phyloP scores from a whole-genome alignment of 2,888 invertebrate genomes.

The Tipula lateralis region DNA sequence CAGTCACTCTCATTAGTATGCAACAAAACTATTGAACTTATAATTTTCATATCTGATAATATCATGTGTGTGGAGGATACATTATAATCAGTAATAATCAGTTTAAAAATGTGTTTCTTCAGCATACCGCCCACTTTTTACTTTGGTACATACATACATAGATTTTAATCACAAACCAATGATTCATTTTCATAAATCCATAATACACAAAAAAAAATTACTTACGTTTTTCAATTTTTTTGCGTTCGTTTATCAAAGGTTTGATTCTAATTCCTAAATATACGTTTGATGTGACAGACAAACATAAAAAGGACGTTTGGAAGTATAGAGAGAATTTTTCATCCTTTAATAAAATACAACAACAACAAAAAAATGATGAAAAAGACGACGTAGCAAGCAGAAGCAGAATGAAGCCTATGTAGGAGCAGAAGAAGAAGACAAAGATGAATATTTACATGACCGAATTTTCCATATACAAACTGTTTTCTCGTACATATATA shows the following conservation, averaged over 20 bases:
- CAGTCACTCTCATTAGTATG: neutral
- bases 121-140: neutral
- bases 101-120: neutral
- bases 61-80: too few species aligned
- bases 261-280: slow-evolving; percentile 24
- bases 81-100: too few species aligned
- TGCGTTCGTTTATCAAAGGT: slow-evolving; percentile 4
- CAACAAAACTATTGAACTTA: neutral
- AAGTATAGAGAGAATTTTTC: slow-evolving; percentile 11
- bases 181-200: slow-evolving; percentile 19
- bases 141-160: neutral
- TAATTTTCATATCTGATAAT: neutral
- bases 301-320: slow-evolving; percentile 24
- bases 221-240: slow-evolving; percentile 19
- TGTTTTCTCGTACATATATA: neutral
- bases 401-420: neutral
- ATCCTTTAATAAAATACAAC: neutral
- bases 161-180: slow-evolving; percentile 24
- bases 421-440: neutral
- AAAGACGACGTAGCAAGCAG: neutral
- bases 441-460: slow-evolving; percentile 24
- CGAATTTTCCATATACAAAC: neutral
- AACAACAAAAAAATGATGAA: neutral
- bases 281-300: slow-evolving; percentile 24
- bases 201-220: neutral